Evolutionary conservation across 2,888 invertebrate genomes (phyloP), one percentile per base, ranked within the genome.

Genomic region (Pseudanteris insignis): DNA sequence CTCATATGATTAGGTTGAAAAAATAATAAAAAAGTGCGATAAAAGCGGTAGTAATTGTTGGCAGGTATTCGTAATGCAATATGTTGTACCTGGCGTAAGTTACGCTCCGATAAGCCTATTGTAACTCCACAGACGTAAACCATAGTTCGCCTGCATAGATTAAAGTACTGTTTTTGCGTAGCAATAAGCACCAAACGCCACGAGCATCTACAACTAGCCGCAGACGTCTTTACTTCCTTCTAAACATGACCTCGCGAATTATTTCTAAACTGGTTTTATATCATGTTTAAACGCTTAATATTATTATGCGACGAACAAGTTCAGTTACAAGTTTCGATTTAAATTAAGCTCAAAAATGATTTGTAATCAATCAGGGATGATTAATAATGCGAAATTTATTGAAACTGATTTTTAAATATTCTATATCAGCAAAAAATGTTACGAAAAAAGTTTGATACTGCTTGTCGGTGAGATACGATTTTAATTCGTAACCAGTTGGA

Each of bases 81-180:
- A 53, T 6, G 18, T 37, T 43, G 12, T 25, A 34, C 21, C 18
- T 33, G 33, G 48, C 28, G 48, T 54, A 43, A 38, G 36, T 24
- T 15, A 54, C 44, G 61, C 50, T 61, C 46, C 61, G 61, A 50
- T 61, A 40, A 61, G 18, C 44, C 61, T 50, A 55, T 55, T 61
- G 44, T 61, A 14, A 26, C 10, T 12, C 40, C 40, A 40, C 43
- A 37, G 54, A 32, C 50, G n/a, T 26, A 55, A 44, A 47, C 54
- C 54, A 53, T 61, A 48, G 6, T 18, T 3, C 54, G 50, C 61
- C 61, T 38, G 61, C 46, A 44, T 10, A 54, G 50, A 48, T 62
- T 62, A 55, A 57, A 51, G 55, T 50, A 57, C 51, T 30, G 21
- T 47, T 62, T 57, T 57, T 55, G 51, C 50, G 55, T 36, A 38